Evolutionary conservation across 2,888 invertebrate genomes (phyloP).

Genomic region (Plagodis dolabraria): DNA sequence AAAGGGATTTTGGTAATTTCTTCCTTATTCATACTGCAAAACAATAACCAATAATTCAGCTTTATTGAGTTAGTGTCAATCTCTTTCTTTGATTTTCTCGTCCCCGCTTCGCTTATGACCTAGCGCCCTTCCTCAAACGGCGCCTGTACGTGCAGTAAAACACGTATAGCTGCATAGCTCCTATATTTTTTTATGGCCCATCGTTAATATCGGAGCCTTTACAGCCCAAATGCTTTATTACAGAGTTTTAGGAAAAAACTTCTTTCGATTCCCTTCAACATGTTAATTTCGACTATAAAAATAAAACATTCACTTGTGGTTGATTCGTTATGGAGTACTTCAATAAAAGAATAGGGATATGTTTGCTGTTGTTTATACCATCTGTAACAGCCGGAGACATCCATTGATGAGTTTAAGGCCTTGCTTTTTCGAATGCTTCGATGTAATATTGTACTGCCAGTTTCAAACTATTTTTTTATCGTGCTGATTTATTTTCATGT

Average conservation of each 20-base stretch:
- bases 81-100: too few species aligned
- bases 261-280: conserved; percentile 67
- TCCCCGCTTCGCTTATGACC: conserved; percentile 2
- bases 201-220: conserved; percentile 80
- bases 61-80: too few species aligned
- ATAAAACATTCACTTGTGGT: conserved; percentile 52
- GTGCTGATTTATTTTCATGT: too few species aligned
- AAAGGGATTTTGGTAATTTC: too few species aligned
- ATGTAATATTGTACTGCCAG: too few species aligned
- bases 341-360: conserved; percentile 19
- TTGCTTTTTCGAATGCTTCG: too few species aligned
- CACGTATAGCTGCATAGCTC: conserved; percentile 64
- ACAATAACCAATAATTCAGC: too few species aligned
- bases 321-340: conserved; percentile 34
- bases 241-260: conserved; percentile 59
- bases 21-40: too few species aligned
- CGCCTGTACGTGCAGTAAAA: conserved; percentile 75
- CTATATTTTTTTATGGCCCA: conserved; percentile 77
- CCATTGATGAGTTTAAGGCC: too few species aligned
- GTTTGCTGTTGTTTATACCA: conserved; percentile 9
- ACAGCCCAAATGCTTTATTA: conserved; percentile 74
- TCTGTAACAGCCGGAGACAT: too few species aligned
- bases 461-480: too few species aligned
- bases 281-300: conserved; percentile 78
- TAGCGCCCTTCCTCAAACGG: conserved; percentile 45